These are phyloP conservation scores for Drosophila tropicalis DNA, from an alignment of 1,140 invertebrate species.

Conservation along the genomic window DNA sequence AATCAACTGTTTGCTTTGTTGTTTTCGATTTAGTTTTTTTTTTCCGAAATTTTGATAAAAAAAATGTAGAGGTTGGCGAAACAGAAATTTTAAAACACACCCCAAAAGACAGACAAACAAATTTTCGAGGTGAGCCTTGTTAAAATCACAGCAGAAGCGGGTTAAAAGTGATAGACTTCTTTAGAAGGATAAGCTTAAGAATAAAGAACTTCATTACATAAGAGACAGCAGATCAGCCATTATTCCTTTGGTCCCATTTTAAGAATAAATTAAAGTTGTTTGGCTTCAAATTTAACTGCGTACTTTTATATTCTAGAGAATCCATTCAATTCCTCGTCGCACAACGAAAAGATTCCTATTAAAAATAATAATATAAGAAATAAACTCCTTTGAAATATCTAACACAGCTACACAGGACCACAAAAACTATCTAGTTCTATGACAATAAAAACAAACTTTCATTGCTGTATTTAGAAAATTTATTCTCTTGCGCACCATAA, in stretches of 20 bases:
- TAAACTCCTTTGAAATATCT: neutral
- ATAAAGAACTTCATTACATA: no score
- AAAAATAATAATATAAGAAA: neutral
- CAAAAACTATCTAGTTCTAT: neutral
- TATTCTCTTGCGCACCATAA: neutral
- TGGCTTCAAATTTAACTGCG: neutral
- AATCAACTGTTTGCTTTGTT: neutral
- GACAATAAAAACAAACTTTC: neutral
- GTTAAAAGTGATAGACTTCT: no score
- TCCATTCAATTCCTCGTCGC: neutral
- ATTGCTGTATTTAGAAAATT: conserved; percentile 3
- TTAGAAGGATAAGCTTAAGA: no score
- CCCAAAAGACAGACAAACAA: neutral
- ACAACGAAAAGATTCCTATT: neutral
- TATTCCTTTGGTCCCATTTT: no score
- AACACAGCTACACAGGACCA: neutral
- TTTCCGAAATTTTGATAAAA: neutral
- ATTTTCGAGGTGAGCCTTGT: neutral
- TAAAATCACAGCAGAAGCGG: no score
- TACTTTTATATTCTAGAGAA: no score
- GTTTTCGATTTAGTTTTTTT: neutral
- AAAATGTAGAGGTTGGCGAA: neutral
- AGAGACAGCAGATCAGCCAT: no score
- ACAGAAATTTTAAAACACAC: neutral
- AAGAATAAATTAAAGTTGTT: no score